A percentile compares a stretch with the other conserved stretches of the same genome.
These are phyloP conservation scores for Onychomys leucogaster DNA, from an alignment of 2,797 vertebrate species.

Conservation along the genomic window DNA sequence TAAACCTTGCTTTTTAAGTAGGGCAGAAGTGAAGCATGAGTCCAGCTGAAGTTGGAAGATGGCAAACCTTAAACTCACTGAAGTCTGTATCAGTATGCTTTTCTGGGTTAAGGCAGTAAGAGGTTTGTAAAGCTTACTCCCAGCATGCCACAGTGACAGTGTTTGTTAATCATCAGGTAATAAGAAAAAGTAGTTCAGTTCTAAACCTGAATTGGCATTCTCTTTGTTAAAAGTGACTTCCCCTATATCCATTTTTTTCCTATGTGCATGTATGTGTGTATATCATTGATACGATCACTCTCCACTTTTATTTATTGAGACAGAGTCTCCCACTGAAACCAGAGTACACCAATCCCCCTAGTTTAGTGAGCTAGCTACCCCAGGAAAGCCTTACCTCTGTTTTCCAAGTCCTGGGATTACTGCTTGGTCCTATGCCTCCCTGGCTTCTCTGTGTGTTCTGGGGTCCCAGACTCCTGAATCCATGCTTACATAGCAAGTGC, in stretches of 20 bases:
- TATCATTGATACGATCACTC: not conserved
- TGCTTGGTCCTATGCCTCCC: not conserved
- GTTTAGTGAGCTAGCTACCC: not conserved
- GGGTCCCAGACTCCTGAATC: too few species aligned
- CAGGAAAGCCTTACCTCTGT: not conserved
- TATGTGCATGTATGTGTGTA: not conserved
- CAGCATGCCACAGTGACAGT: not conserved
- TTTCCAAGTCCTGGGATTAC: not conserved
- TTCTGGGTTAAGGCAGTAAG: not conserved
- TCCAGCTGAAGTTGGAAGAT: conserved; percentile 48
- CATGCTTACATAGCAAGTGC: too few species aligned
- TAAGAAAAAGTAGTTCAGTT: not conserved
- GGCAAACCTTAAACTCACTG: not conserved
- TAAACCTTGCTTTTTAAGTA: conserved; percentile 74
- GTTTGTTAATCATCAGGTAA: not conserved
- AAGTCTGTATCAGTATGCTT: not conserved
- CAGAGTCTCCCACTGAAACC: not conserved
- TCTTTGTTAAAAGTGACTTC: conserved; percentile 37
- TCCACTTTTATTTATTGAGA: not conserved
- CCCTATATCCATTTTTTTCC: not conserved
- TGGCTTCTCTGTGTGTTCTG: not conserved
- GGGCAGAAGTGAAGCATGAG: conserved; percentile 67
- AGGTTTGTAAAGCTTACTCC: not conserved
- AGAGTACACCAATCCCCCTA: not conserved
- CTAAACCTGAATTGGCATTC: not conserved